phyloP scores from a whole-genome alignment of 2,888 invertebrate species.

The Machimus atricapillus region DNA sequence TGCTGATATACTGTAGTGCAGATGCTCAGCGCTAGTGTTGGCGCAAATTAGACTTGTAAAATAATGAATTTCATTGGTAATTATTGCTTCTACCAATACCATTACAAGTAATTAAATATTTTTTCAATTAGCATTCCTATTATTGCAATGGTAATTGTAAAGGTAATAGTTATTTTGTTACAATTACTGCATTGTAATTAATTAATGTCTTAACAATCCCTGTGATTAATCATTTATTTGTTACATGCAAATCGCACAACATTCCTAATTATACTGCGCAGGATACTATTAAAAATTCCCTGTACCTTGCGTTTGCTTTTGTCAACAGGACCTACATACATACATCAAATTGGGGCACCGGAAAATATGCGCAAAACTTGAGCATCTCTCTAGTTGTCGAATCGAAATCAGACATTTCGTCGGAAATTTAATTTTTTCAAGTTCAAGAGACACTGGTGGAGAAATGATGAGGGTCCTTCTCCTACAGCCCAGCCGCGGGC shows the following conservation, averaged over 20 bases:
- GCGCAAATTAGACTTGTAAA: too few relatives aligned
- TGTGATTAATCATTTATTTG: background rate
- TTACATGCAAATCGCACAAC: background rate
- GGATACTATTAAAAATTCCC: background rate
- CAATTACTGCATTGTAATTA: too few relatives aligned
- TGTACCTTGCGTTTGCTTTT: background rate
- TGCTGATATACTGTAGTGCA: too few relatives aligned
- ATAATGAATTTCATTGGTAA: too few relatives aligned
- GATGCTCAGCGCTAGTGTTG: too few relatives aligned
- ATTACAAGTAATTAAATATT: too few relatives aligned
- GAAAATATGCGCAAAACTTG: background rate
- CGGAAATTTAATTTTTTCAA: background rate
- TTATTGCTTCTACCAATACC: too few relatives aligned
- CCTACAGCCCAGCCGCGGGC: background rate
- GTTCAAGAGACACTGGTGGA: background rate
- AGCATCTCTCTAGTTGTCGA: background rate
- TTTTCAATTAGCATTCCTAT: too few relatives aligned
- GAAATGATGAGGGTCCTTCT: background rate
- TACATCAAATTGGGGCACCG: background rate
- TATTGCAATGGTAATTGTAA: too few relatives aligned
- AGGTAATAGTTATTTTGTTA: too few relatives aligned
- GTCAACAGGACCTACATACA: background rate
- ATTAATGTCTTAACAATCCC: background rate
- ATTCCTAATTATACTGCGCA: background rate
- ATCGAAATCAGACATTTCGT: background rate